These are phyloP conservation scores for Cynocephalus volans DNA, from an alignment of 2,113 vertebrate species.

Conservation along the genomic window DNA sequence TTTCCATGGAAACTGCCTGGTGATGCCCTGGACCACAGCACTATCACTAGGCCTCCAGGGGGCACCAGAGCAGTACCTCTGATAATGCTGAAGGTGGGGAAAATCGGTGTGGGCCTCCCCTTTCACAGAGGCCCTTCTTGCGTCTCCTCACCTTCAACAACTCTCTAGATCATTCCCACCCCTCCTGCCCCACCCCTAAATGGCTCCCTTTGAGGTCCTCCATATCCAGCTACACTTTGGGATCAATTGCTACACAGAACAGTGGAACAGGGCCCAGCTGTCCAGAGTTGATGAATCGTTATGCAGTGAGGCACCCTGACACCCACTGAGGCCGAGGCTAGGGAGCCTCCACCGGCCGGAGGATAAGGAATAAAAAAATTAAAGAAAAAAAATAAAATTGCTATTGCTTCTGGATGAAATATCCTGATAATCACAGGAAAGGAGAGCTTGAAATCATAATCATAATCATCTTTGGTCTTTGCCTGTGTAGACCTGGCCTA, in stretches of 20 bases:
- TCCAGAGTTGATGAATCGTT: background rate
- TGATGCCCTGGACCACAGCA: background rate
- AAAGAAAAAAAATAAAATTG: conserved; percentile 57
- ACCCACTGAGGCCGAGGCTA: background rate
- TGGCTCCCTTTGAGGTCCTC: background rate
- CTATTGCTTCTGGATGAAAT: conserved; percentile 47
- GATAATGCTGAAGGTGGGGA: fast-evolving
- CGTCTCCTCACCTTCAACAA: background rate
- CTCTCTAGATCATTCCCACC: no score
- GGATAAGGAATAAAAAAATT: background rate
- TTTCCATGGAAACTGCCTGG: conserved; percentile 13
- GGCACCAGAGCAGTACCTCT: background rate
- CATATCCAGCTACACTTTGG: background rate
- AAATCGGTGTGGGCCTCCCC: background rate
- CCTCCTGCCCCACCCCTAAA: background rate
- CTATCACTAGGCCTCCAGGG: background rate
- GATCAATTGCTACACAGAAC: background rate
- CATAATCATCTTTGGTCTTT: conserved; percentile 38
- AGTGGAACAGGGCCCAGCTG: background rate
- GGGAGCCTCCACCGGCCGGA: background rate
- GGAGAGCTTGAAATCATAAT: background rate
- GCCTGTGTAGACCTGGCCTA: conserved; percentile 41
- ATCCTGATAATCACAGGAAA: conserved; percentile 26
- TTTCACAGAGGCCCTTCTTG: background rate
- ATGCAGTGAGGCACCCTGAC: background rate